Evolutionary conservation across 2,888 invertebrate genomes (phyloP).

Genomic region (Diabrotica balteata): DNA sequence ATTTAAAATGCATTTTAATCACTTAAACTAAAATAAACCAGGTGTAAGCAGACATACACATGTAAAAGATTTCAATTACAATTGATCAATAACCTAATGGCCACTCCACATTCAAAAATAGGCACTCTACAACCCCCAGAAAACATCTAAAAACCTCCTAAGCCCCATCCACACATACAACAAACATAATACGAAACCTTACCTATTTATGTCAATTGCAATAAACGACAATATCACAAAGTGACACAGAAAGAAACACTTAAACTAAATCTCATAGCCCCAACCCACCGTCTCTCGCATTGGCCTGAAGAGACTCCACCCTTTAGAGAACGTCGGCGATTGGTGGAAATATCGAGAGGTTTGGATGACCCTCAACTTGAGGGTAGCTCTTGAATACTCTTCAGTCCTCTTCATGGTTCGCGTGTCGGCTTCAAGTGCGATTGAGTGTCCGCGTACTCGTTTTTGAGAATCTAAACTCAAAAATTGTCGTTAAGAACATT

Average conservation of each 20-base stretch:
- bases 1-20: no score
- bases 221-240: slow-evolving; percentile 27
- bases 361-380: slow-evolving; percentile 59
- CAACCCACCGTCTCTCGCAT: slow-evolving; percentile 41
- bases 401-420: slow-evolving; percentile 59
- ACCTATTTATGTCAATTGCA: slow-evolving; percentile 21
- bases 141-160: slow-evolving; percentile 11
- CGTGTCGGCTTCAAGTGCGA: slow-evolving; percentile 51
- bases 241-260: slow-evolving; percentile 36
- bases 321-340: slow-evolving; percentile 44
- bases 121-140: slow-evolving; percentile 14
- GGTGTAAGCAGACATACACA: no score
- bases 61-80: neutral
- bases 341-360: slow-evolving; percentile 54
- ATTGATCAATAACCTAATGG: neutral
- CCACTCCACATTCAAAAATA: slow-evolving; percentile 13
- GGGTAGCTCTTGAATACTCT: slow-evolving; percentile 59
- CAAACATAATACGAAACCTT: slow-evolving; percentile 14
- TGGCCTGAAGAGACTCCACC: slow-evolving; percentile 55
- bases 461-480: slow-evolving; percentile 8
- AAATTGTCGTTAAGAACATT: neutral
- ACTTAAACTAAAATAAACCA: neutral
- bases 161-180: slow-evolving; percentile 7
- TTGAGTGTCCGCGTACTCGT: slow-evolving; percentile 13
- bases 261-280: slow-evolving; percentile 39